Evolutionary conservation across 2,797 vertebrate species (phyloP).

Genomic region (Balearica regulorum): DNA sequence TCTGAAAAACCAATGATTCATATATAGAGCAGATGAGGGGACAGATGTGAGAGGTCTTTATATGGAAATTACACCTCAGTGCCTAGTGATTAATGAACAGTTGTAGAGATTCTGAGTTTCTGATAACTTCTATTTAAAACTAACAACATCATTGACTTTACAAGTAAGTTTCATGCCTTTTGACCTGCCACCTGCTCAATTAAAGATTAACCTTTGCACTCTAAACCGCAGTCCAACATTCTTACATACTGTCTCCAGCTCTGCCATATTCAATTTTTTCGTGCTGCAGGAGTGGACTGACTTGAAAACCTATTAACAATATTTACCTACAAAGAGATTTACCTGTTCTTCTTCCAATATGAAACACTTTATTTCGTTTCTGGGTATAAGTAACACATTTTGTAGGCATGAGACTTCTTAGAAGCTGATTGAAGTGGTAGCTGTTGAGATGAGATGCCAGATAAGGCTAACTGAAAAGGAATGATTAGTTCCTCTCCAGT

Average conservation of each 20-base stretch:
- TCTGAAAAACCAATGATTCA: conserved; percentile 7
- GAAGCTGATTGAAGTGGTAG: neutral
- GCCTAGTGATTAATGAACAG: conserved; percentile 11
- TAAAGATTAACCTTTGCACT: neutral
- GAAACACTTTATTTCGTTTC: neutral
- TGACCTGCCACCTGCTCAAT: neutral
- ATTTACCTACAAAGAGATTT: neutral
- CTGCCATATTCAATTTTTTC: neutral
- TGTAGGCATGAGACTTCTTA: neutral
- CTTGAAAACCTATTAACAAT: neutral
- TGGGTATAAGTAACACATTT: neutral
- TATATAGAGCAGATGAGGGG: neutral
- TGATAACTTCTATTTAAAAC: neutral
- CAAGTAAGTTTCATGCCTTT: neutral
- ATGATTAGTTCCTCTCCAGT: neutral
- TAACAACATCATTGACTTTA: neutral
- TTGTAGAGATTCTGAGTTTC: neutral
- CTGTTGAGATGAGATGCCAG: neutral
- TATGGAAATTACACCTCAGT: neutral
- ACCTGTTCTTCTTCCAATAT: neutral
- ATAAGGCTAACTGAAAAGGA: neutral
- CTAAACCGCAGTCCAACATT: neutral
- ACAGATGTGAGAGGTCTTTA: conserved; percentile 14
- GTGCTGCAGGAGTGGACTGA: neutral
- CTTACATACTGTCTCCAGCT: neutral